Evolutionary conservation across 2,888 invertebrate species (phyloP).

Genomic region (Tipula helvola): DNA sequence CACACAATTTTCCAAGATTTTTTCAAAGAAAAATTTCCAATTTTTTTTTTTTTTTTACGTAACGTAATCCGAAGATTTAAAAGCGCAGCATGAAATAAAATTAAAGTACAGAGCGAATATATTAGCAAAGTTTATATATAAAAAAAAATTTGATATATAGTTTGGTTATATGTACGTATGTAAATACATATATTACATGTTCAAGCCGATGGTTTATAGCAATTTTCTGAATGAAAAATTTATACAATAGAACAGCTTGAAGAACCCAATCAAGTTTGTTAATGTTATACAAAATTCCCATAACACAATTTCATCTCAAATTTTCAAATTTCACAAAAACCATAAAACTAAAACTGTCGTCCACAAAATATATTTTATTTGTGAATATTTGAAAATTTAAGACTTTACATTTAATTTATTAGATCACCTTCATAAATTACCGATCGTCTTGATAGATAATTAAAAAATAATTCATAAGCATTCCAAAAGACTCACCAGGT

Average conservation of each 20-base stretch:
- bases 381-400: neutral
- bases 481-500: constrained; percentile 17
- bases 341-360: neutral
- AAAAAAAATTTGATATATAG: neutral
- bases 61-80: constrained; percentile 10
- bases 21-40: neutral
- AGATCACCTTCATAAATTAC: neutral
- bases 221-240: neutral
- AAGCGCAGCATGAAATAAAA: constrained; percentile 20
- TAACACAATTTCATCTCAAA: neutral
- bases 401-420: neutral
- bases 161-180: neutral
- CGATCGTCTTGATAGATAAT: neutral
- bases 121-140: neutral
- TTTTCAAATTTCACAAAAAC: neutral
- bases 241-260: neutral
- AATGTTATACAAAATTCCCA: neutral
- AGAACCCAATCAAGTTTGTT: neutral
- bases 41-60: neutral
- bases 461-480: neutral
- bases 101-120: neutral
- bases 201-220: neutral
- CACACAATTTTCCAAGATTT: neutral
- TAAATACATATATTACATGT: neutral
- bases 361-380: neutral